Evolutionary conservation across 2,113 vertebrate genomes (phyloP).

Genomic region (Pelecanus crispus): DNA sequence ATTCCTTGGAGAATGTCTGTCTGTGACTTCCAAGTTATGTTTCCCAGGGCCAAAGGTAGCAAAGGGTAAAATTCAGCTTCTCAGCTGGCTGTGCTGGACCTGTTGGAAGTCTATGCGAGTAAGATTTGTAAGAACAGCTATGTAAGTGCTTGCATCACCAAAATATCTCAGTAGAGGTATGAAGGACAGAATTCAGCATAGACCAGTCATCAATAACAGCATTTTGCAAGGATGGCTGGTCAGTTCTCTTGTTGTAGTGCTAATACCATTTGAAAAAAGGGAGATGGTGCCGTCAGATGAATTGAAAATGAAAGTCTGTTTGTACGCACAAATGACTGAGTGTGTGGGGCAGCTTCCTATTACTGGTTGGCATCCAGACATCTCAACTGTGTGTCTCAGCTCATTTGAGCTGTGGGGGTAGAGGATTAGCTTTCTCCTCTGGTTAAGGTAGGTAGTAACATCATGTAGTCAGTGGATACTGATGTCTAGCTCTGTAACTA

Average conservation of each 20-base stretch:
- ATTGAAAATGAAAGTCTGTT: background rate
- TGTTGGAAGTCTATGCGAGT: background rate
- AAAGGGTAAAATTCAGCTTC: background rate
- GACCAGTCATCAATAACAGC: background rate
- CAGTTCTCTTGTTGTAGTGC: background rate
- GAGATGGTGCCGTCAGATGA: background rate
- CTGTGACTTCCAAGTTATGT: background rate
- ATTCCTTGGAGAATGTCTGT: background rate
- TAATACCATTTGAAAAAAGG: background rate
- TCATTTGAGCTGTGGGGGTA: background rate
- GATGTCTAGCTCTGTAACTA: background rate
- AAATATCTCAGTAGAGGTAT: background rate
- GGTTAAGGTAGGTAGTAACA: background rate
- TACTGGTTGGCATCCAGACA: background rate
- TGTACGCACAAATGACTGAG: background rate
- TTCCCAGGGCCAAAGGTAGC: background rate
- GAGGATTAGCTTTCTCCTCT: background rate
- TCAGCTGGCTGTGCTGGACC: background rate
- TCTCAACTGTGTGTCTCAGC: background rate
- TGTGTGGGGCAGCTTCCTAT: background rate
- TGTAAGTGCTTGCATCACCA: background rate
- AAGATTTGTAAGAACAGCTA: background rate
- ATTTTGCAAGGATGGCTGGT: background rate
- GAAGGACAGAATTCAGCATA: background rate
- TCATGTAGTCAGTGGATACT: background rate